Evolutionary conservation across 1,140 invertebrate species (phyloP).

Genomic region (Elymnias hypermnestra): DNA sequence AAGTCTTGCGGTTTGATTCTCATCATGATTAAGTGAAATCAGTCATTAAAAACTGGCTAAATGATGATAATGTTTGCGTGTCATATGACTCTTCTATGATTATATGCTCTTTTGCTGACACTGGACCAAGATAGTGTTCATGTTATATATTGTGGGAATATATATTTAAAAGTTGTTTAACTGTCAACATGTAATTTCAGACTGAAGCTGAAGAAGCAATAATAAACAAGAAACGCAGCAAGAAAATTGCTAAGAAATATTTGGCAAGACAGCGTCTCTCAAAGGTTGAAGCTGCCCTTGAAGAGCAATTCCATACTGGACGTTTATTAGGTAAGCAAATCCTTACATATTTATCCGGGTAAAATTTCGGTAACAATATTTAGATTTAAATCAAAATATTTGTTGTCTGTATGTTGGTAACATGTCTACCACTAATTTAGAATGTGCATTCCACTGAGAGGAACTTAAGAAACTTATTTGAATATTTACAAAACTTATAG

Average conservation of each 20-base stretch:
- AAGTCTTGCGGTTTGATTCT: no score
- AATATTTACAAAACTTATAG: no score
- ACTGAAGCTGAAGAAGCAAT: constrained; percentile 96
- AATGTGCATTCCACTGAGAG: no score
- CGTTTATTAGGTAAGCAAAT: constrained; percentile 94
- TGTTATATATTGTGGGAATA: no score
- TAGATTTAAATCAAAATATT: no score
- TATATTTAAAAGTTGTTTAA: background rate
- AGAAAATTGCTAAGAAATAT: constrained; percentile 96
- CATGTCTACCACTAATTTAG: no score
- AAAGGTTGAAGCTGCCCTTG: constrained; percentile 94
- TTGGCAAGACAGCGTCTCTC: constrained; percentile 92
- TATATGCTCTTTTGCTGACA: constrained; percentile 22
- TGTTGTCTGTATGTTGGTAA: no score
- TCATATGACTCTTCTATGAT: constrained; percentile 51
- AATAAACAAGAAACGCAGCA: constrained; percentile 95
- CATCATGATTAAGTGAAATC: no score
- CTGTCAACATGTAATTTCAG: constrained; percentile 64
- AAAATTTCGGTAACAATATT: no score
- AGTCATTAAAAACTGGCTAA: no score
- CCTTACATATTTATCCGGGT: no score
- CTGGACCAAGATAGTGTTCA: constrained; percentile 9
- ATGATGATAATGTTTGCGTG: constrained; percentile 54
- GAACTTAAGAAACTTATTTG: no score
- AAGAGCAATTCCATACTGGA: constrained; percentile 98